A percentile compares a stretch with the other conserved stretches of the same genome.
These are phyloP conservation scores for Horisme vitalbata DNA, from an alignment of 2,888 invertebrate genomes.

Conservation along the genomic window DNA sequence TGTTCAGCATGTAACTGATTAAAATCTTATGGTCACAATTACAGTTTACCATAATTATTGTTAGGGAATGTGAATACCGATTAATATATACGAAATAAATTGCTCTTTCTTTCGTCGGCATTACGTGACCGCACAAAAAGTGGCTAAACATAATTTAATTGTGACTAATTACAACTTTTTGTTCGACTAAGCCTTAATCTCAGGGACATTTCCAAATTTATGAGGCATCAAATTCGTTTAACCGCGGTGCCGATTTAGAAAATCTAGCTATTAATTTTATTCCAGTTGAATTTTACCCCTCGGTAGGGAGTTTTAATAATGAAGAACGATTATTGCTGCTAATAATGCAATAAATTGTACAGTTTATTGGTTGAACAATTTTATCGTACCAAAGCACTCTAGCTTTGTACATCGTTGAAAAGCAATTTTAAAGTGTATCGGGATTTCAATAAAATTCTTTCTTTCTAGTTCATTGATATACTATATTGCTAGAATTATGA, in stretches of 20 bases:
- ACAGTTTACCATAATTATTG: too few relatives aligned
- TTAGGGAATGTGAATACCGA: too few relatives aligned
- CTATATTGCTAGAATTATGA: background rate
- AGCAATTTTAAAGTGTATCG: conserved; percentile 2
- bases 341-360: too few relatives aligned
- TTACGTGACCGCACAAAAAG: too few relatives aligned
- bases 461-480: background rate
- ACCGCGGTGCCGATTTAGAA: conserved; percentile 36
- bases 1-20: too few relatives aligned
- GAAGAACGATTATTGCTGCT: conserved; percentile 19
- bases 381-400: conserved; percentile 27
- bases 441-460: too few relatives aligned
- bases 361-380: conserved; percentile 17
- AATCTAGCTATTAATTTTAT: conserved; percentile 38
- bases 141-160: too few relatives aligned
- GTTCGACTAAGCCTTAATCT: conserved; percentile 5
- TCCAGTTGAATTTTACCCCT: conserved; percentile 20
- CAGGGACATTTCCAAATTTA: conserved; percentile 38
- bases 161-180: too few relatives aligned
- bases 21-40: too few relatives aligned
- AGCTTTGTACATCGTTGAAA: conserved; percentile 15
- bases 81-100: too few relatives aligned
- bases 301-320: conserved; percentile 19
- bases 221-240: conserved; percentile 42
- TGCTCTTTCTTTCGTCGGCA: too few relatives aligned